Conservation (phyloP, 2,888 invertebrate species). For the Dromius quadrimaculatus region DNA sequence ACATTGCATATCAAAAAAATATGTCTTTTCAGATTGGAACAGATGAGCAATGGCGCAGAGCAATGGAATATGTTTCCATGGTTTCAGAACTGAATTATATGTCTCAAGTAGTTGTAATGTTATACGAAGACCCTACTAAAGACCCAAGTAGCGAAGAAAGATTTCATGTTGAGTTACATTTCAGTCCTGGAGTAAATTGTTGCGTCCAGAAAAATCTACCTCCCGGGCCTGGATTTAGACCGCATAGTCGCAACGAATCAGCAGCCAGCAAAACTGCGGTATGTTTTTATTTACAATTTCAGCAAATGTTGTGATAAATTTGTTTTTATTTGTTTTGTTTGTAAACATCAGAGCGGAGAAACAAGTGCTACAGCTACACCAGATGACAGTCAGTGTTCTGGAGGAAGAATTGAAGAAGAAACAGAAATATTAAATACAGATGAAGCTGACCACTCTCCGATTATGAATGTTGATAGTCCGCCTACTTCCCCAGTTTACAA, state of each 20-base stretch:
- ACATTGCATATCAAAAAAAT: not conserved
- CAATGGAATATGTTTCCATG: conserved; percentile 98
- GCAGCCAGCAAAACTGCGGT: conserved; percentile 73
- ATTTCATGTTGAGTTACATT: conserved; percentile 98
- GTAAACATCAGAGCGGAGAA: conserved; percentile 70
- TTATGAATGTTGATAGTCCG: conserved; percentile 47
- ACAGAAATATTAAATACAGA: conserved; percentile 67
- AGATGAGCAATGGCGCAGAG: conserved; percentile 98
- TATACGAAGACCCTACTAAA: conserved; percentile 98
- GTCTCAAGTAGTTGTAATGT: conserved; percentile 98
- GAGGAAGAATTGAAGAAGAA: conserved; percentile 80
- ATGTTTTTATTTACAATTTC: conserved; percentile 58
- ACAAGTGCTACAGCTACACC: conserved; percentile 73
- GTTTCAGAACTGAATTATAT: conserved; percentile 99
- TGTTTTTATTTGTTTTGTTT: not conserved
- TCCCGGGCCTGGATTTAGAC: conserved; percentile 92
- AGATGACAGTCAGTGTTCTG: conserved; percentile 65
- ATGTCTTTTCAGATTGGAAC: conserved; percentile 72
- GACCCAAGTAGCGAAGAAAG: conserved; percentile 91
- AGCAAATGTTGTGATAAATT: not conserved
- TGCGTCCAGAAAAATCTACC: conserved; percentile 95
- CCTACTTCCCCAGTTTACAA: conserved; percentile 54
- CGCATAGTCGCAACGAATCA: conserved; percentile 89
- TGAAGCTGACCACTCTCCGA: conserved; percentile 30
- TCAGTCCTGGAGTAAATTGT: conserved; percentile 98